These are phyloP conservation scores for Nasonia giraulti DNA, from an alignment of 1,140 invertebrate species.

Conservation along the genomic window DNA sequence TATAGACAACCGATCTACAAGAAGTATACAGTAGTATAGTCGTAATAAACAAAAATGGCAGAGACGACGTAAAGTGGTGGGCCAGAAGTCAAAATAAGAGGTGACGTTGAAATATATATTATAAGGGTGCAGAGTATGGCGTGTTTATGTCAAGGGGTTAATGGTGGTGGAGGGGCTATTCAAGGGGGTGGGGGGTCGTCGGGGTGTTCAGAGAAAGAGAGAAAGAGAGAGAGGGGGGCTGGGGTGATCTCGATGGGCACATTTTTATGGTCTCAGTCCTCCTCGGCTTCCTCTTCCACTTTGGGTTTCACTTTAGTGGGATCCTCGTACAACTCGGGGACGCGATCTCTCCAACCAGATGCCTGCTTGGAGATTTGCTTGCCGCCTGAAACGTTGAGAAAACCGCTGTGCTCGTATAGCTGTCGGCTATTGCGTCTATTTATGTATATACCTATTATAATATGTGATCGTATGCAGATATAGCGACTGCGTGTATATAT, in stretches of 20 bases:
- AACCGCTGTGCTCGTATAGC: conserved; percentile 60
- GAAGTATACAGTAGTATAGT: too few relatives aligned
- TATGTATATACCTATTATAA: conserved; percentile 20
- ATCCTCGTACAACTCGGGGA: conserved; percentile 72
- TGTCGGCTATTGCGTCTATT: conserved; percentile 46
- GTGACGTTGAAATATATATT: not conserved
- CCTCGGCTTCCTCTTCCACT: conserved; percentile 60
- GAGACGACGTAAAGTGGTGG: not conserved
- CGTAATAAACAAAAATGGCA: not conserved
- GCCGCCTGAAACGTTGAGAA: conserved; percentile 73
- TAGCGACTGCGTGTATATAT: conserved; percentile 35
- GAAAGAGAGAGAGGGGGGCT: not conserved
- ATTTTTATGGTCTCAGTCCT: conserved; percentile 60
- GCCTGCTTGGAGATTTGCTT: conserved; percentile 46
- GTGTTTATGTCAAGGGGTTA: not conserved
- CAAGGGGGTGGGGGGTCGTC: not conserved
- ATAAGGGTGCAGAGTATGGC: not conserved
- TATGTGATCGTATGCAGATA: conserved; percentile 44
- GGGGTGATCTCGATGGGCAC: conserved; percentile 19
- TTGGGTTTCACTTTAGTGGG: conserved; percentile 66
- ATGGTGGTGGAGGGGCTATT: not conserved
- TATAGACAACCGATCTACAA: too few relatives aligned
- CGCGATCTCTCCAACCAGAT: conserved; percentile 71
- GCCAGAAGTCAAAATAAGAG: not conserved
- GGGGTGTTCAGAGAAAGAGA: not conserved